Evolutionary conservation across 2,888 invertebrate species (phyloP), one percentile per base, ranked within the genome.

Genomic region (Parasteatoda lunata): DNA sequence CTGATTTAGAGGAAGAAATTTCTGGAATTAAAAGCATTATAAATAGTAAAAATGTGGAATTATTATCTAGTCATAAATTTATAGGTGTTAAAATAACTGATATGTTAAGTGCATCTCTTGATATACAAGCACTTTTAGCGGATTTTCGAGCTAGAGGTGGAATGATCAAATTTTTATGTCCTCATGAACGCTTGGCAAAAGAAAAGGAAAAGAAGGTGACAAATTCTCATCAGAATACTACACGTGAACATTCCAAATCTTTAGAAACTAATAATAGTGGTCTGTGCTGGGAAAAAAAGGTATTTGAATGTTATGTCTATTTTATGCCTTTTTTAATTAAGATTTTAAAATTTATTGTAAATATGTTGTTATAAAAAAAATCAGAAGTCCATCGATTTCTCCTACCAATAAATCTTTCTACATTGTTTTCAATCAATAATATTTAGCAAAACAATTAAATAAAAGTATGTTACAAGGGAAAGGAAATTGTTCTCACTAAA

Each of bases 81-180:
- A 93, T 96, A 0, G 93, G 93, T 49, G 93, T 94, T 87, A 95
- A 95, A 90, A 93, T 98, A 66, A 95, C 95, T 4, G 89, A 90
- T 0, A 92, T 94, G 13, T 92, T 94, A 0, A 93, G 94, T 4
- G 95, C 95, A 89, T 94, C 94, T 86, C 92, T 93, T 0, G 94
- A 95, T 1, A 93, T 96, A 59, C 95, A 95, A 92, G 94, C 94
- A 0, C 91, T 96, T 82, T 92, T 98, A 9, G 96, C 98, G 0
- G 94, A 96, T 92, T 98, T 96, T 92, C 93, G 98, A 59, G 97
- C 98, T 0, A 94, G 95, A 88, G 98, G 98, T 0, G 95, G 96
- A 11, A 93, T 95, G 5, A 91, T 92, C 82, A 89, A 90, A 68
- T 90, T 78, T 90, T 84, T 90, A 73, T 89, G 89, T 86, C 77